Conservation (phyloP, 2,797 vertebrate genomes). For the Uromys caudimaculatus region DNA sequence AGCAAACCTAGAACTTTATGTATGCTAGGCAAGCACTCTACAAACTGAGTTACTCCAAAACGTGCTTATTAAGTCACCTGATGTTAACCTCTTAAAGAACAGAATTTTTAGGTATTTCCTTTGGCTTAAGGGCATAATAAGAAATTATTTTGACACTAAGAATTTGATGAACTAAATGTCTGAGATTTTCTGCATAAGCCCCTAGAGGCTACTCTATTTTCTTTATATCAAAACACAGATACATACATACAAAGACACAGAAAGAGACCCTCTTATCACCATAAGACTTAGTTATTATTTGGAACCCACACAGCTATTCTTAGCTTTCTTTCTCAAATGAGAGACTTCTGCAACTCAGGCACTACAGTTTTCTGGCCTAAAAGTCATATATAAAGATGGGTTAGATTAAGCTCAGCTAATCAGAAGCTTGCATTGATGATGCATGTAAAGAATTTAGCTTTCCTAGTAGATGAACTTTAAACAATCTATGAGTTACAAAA, state of each 20-base stretch:
- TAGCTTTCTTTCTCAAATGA: constrained; percentile 5
- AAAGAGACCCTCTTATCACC: background rate
- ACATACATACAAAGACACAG: background rate
- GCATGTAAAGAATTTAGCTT: background rate
- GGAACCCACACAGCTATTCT: background rate
- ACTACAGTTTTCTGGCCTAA: background rate
- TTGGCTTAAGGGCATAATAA: background rate
- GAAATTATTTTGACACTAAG: background rate
- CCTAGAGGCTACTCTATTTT: background rate
- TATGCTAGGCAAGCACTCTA: background rate
- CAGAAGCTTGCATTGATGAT: background rate
- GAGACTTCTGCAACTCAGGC: background rate
- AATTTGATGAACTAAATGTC: background rate
- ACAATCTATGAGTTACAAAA: background rate
- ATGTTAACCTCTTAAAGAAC: background rate
- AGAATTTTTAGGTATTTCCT: background rate
- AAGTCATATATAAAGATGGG: background rate
- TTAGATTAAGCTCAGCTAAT: background rate
- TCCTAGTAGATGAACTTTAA: background rate
- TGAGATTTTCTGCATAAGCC: background rate
- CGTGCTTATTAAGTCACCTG: background rate
- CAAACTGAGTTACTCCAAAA: background rate
- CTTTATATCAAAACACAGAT: background rate
- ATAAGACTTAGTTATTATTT: constrained; percentile 26
- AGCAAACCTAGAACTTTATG: background rate